Evolutionary conservation across 2,797 vertebrate genomes (phyloP).

Genomic region (Arnoldichthys spilopterus): DNA sequence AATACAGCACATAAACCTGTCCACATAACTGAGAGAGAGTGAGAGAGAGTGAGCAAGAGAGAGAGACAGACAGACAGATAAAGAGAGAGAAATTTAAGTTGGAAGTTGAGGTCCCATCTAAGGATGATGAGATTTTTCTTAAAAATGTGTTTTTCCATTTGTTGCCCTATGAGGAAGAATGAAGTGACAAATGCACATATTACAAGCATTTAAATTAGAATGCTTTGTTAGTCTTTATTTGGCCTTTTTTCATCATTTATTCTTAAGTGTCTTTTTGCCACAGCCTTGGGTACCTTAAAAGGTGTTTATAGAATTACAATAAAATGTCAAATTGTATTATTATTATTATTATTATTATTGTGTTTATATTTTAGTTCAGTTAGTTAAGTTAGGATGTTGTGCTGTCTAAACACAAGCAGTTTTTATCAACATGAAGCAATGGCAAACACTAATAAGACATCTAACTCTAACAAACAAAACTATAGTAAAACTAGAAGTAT

Average conservation of each 20-base stretch:
- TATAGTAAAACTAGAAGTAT: background rate
- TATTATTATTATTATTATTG: no score
- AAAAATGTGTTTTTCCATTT: constrained; percentile 23
- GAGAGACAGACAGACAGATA: background rate
- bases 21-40: constrained; percentile 26
- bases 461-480: background rate
- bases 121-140: background rate
- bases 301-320: no score
- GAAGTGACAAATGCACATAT: background rate
- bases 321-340: no score
- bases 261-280: no score
- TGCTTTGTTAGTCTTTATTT: background rate
- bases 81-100: background rate
- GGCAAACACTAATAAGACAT: background rate
- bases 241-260: no score
- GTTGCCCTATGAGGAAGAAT: background rate
- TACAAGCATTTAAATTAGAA: background rate
- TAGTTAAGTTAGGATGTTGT: no score
- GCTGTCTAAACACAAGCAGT: background rate
- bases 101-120: background rate
- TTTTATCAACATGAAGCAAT: background rate
- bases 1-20: constrained; percentile 20
- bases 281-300: no score
- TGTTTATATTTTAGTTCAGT: no score
- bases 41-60: background rate